Evolutionary conservation across 2,888 invertebrate genomes (phyloP), one percentile per base, ranked within the genome.

Genomic region (Megalurothrips usitatus): DNA sequence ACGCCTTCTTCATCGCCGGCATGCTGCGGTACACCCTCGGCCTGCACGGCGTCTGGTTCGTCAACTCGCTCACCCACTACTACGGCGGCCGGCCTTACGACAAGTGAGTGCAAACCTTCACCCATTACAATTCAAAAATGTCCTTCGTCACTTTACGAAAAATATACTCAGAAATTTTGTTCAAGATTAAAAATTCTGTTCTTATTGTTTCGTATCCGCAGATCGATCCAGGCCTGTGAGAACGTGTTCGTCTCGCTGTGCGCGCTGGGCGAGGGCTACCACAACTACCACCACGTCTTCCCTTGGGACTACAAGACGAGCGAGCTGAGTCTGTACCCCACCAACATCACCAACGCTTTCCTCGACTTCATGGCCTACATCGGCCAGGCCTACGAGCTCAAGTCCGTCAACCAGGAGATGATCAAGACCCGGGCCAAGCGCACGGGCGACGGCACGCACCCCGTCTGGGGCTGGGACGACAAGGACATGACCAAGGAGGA

Each of bases 321-420:
- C 83, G 93, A 92, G 88, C 90, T 94, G 68, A 94, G 94, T 43
- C 91, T 91, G 85, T 91, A 91, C 87, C 89, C 91, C 82, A 87
- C 92, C 28, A 96, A 96, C 86, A 88, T 93, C 84, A 94, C 95
- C 0, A 93, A 94, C 0, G 88, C 89, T 17, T 93, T 95, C 86
- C 94, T 96, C 84, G 94, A 96, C 86, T 90, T 94, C 85, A 94
- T 94, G 88, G 93, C 94, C 14, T 92, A 91, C 86, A 88, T 96
- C 83, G 97, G 97, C 26, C 94, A 93, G 92, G 96, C 95, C 0
- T 96, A 96, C 86, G 96, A 96, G 86, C 87, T 96, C 84, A 96
- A 95, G 87, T 93, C 92, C 0, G 95, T 94, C 0, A 92, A 94
- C 0, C 86, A 89, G 12, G 92, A 92, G 80, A 92, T 93, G 84